Conservation (phyloP, 2,113 vertebrate genomes). For the Camelus bactrianus region DNA sequence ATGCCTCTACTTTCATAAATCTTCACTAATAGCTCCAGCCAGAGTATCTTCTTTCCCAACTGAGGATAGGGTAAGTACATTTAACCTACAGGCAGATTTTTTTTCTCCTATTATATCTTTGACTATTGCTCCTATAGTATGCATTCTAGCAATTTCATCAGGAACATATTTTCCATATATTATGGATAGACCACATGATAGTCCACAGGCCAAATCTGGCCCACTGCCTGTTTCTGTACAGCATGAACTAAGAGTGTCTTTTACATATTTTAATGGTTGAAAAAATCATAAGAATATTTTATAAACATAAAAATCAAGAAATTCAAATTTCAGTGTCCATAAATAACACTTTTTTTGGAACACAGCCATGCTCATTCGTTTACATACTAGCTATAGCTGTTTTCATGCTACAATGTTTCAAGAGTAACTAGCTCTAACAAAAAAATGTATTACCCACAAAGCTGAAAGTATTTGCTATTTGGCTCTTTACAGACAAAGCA, state of each 20-base stretch:
- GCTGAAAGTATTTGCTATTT: neutral
- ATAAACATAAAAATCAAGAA: neutral
- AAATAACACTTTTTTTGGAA: neutral
- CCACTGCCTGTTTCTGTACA: neutral
- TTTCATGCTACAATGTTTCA: neutral
- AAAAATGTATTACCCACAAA: neutral
- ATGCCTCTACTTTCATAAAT: neutral
- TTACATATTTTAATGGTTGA: neutral
- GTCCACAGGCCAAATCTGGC: neutral
- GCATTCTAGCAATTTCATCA: neutral
- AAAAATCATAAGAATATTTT: neutral
- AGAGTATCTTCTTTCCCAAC: neutral
- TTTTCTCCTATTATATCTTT: neutral
- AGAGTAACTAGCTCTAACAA: neutral
- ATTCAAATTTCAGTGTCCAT: neutral
- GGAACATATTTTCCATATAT: neutral
- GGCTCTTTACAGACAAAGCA: neutral
- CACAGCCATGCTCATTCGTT: neutral
- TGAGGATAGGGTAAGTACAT: neutral
- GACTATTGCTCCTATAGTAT: neutral
- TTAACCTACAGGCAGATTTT: neutral
- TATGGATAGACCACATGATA: neutral
- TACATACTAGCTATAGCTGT: neutral
- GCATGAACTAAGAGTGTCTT: neutral
- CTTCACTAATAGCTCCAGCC: neutral